A percentile compares a stretch with the other conserved stretches of the same genome.
These are phyloP conservation scores for Protosalanx chinensis DNA, from an alignment of 2,797 vertebrate genomes.

Conservation along the genomic window DNA sequence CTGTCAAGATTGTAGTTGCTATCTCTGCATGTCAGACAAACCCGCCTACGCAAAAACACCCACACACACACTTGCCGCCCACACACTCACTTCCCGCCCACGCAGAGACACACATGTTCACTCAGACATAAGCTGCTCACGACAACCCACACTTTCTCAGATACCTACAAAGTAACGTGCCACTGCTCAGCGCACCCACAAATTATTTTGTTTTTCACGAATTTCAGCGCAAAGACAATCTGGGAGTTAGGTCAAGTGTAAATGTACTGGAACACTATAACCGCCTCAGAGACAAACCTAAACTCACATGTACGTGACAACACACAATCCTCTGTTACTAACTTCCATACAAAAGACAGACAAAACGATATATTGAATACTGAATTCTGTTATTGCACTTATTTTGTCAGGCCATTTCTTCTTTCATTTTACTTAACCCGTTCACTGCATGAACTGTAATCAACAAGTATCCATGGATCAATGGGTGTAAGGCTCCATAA, in stretches of 20 bases:
- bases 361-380: background rate
- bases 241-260: background rate
- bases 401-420: background rate
- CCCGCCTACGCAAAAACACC: conserved; percentile 62
- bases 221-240: background rate
- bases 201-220: background rate
- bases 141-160: conserved; percentile 69
- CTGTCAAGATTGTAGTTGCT: conserved; percentile 65
- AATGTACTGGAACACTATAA: background rate
- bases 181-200: background rate
- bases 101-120: conserved; percentile 70
- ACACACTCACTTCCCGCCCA: conserved; percentile 50
- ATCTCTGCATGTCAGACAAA: conserved; percentile 69
- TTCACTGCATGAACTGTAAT: background rate
- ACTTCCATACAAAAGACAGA: background rate
- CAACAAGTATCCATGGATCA: background rate
- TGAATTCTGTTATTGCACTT: too few relatives aligned
- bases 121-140: conserved; percentile 74
- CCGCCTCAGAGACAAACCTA: background rate
- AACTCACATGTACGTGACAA: background rate
- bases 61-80: conserved; percentile 41
- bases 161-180: conserved; percentile 44
- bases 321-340: background rate
- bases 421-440: background rate
- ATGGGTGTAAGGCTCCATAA: background rate